Evolutionary conservation across 2,113 vertebrate species (phyloP), one percentile per base, ranked within the genome.

Genomic region (Labeo catla): DNA sequence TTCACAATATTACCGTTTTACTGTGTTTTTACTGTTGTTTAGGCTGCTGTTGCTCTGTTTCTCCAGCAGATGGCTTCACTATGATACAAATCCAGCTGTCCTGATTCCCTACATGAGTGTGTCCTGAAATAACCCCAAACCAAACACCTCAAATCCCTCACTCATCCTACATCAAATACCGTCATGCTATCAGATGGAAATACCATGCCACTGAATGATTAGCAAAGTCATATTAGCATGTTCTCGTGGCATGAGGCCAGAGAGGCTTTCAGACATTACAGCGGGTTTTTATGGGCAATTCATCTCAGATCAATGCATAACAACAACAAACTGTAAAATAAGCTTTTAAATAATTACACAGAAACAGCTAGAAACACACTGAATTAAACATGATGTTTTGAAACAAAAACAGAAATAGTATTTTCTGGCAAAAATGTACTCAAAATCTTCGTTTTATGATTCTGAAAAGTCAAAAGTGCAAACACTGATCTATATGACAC

Each of bases 51-150:
- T 49, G 45, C 23, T 39, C 5, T 9, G 23, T 73, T 12, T 21
- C 7, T 52, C 79, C 87, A 88, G 72, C 70, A 88, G 87, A 88
- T 77, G 87, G 79, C 84, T 77, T 79, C 12, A 83, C 39, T 13
- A 39, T 49, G 23, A 82, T 65, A 82, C 12, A 57, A 54, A 74
- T 86, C 39, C 73, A 21, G n/a, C 50, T 1, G 5, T 39, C 21
- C n/a, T n/a, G 47, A 13, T 13, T 16, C 34, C 19, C 49, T 23
- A 39, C 54, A 52, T 34, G 13, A 50, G 77, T 28, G 77, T 85
- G 52, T 88, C 87, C 87, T 88, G 28, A 77, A 59, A 76, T 23
- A 34, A 78, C 61, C 87, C 6, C 13, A 1, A 45, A 43, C 4
- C 13, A 0, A 45, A 43, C 52, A 4, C n/a, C 11, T 10, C 13